These are phyloP conservation scores for Setipinna tenuifilis DNA, from an alignment of 2,797 vertebrate genomes.

Conservation along the genomic window DNA sequence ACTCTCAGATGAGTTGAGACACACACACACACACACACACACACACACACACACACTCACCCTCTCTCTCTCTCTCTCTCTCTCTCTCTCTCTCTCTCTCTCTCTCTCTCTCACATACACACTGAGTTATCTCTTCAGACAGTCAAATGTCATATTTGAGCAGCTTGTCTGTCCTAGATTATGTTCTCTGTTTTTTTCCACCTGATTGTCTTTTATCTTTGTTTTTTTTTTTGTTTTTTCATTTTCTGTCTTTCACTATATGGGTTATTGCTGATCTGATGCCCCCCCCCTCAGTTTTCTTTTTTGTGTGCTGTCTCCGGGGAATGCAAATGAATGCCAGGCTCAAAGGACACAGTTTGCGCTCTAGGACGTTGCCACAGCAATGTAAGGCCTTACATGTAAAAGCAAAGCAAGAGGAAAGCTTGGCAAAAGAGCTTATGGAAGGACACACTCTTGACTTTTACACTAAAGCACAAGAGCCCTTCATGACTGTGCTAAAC, in stretches of 20 bases:
- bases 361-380: background rate
- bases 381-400: background rate
- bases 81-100: too few relatives aligned
- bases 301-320: background rate
- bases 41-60: conserved; percentile 34
- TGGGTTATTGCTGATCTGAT: background rate
- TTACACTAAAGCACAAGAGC: too few relatives aligned
- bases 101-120: conserved; percentile 40
- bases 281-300: background rate
- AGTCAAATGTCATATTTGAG: conserved; percentile 70
- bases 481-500: too few relatives aligned
- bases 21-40: background rate
- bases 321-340: background rate
- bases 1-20: background rate
- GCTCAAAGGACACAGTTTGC: background rate
- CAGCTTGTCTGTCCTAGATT: conserved; percentile 57
- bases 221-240: conserved; percentile 50
- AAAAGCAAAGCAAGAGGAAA: background rate
- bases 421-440: too few relatives aligned
- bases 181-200: conserved; percentile 55
- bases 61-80: conserved; percentile 23
- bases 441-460: too few relatives aligned
- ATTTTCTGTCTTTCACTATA: conserved; percentile 48
- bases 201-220: conserved; percentile 56
- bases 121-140: conserved; percentile 68